Percentiles rank a stretch among this genome's conserved stretches.
Conservation (phyloP, 2,797 vertebrate genomes). For the Sphenodon punctatus region DNA sequence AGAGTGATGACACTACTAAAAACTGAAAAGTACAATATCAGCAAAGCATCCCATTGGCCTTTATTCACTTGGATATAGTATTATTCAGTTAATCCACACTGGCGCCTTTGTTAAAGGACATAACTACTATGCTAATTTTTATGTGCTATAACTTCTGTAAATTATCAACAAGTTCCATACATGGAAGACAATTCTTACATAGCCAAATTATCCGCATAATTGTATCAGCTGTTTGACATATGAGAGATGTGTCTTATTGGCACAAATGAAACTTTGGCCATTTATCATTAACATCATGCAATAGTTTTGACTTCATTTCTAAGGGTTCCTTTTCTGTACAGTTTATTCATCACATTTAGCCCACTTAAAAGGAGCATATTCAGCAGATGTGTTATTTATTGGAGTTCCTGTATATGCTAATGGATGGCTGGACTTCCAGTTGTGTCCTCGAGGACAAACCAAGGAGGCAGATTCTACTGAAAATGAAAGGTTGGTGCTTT, state of each 20-base stretch:
- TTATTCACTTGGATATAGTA: background rate
- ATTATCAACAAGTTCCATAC: constrained; percentile 13
- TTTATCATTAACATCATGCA: constrained; percentile 45
- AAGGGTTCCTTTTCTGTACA: constrained; percentile 19
- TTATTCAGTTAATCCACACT: constrained; percentile 32
- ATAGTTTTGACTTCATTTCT: constrained; percentile 52
- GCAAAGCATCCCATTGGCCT: background rate
- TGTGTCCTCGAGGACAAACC: constrained; percentile 38
- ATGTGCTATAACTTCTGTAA: constrained; percentile 36
- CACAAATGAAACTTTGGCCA: constrained; percentile 32
- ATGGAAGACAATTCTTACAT: constrained; percentile 14
- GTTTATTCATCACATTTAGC: constrained; percentile 42
- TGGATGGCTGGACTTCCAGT: background rate
- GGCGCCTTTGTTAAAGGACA: constrained; percentile 46
- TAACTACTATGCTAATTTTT: constrained; percentile 36
- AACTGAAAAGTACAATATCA: constrained; percentile 24
- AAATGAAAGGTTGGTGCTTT: background rate
- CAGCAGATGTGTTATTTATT: constrained; percentile 55
- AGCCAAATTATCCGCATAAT: background rate
- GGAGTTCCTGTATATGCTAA: constrained; percentile 13
- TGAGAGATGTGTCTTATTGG: background rate
- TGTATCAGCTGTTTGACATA: background rate
- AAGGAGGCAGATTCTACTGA: constrained; percentile 40
- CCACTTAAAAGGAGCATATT: constrained; percentile 36
- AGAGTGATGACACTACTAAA: background rate